phyloP scores from a whole-genome alignment of 2,888 invertebrate species.

The Parascotia fuliginaria region DNA sequence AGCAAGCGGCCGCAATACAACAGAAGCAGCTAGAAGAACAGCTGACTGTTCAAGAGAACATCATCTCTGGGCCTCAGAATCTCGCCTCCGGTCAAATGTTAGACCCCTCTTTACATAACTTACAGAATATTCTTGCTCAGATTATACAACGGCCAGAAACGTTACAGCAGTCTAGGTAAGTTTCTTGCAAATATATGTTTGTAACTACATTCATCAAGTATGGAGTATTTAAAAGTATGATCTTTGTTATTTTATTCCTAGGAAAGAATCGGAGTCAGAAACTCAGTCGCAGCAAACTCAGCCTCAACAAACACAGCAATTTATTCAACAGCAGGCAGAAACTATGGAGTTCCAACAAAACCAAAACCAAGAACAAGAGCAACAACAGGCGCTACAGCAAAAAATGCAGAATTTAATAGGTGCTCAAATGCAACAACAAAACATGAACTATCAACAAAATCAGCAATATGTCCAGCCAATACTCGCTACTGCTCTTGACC shows the following conservation, averaged over 20 bases:
- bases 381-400: conserved; percentile 58
- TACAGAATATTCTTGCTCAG: conserved; percentile 77
- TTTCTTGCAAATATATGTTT: background rate
- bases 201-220: no score
- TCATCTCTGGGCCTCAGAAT: conserved; percentile 68
- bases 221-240: background rate
- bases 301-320: conserved; percentile 51
- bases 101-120: conserved; percentile 82
- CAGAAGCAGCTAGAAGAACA: conserved; percentile 79
- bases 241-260: conserved; percentile 1
- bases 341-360: conserved; percentile 54
- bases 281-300: conserved; percentile 48
- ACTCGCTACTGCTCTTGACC: conserved; percentile 64
- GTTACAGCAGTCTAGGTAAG: conserved; percentile 62
- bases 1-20: conserved; percentile 78
- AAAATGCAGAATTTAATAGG: conserved; percentile 68
- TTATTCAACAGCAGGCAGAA: conserved; percentile 55
- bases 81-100: conserved; percentile 73
- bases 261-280: conserved; percentile 77
- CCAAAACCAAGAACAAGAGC: conserved; percentile 40
- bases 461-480: conserved; percentile 70
- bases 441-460: conserved; percentile 63
- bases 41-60: conserved; percentile 68
- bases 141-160: conserved; percentile 79
- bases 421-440: conserved; percentile 68